Percentiles rank a stretch among this genome's conserved stretches.
Conservation (phyloP, 2,113 vertebrate species). For the Cololabis saira region DNA sequence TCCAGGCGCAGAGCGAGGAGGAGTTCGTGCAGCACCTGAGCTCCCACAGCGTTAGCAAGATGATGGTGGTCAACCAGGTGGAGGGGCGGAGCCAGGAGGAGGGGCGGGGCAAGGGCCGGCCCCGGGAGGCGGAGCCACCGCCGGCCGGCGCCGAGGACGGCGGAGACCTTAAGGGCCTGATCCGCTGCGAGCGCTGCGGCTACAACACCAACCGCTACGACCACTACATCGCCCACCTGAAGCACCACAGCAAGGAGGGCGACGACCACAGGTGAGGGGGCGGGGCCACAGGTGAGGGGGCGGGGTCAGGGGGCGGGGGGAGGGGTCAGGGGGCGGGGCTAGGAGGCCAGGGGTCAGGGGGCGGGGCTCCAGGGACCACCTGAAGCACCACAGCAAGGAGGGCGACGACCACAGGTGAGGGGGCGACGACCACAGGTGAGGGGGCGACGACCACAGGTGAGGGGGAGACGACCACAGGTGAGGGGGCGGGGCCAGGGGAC, state of each 20-base stretch:
- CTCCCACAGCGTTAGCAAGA: conserved; percentile 91
- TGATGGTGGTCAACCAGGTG: conserved; percentile 89
- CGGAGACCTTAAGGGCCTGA: conserved; percentile 90
- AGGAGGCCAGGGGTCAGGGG: too few relatives aligned
- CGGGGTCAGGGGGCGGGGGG: too few relatives aligned
- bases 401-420: conserved; percentile 76
- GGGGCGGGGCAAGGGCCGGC: conserved; percentile 68
- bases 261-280: conserved; percentile 77
- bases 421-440: too few relatives aligned
- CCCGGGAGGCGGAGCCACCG: conserved; percentile 32
- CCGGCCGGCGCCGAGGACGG: conserved; percentile 16
- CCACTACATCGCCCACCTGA: conserved; percentile 96
- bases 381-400: conserved; percentile 93
- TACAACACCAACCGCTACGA: conserved; percentile 98
- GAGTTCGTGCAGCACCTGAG: conserved; percentile 94
- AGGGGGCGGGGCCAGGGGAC: too few relatives aligned
- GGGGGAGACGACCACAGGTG: too few relatives aligned
- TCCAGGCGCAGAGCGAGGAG: conserved; percentile 88
- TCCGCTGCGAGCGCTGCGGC: conserved; percentile 94
- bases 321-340: too few relatives aligned
- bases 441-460: too few relatives aligned
- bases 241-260: conserved; percentile 90
- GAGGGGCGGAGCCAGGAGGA: conserved; percentile 85
- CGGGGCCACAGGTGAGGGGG: too few relatives aligned
- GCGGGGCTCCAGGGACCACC: too few relatives aligned